Evolutionary conservation across 2,797 vertebrate genomes (phyloP), one percentile per base, ranked within the genome.

Genomic region (Buphagus erythrorhynchus): DNA sequence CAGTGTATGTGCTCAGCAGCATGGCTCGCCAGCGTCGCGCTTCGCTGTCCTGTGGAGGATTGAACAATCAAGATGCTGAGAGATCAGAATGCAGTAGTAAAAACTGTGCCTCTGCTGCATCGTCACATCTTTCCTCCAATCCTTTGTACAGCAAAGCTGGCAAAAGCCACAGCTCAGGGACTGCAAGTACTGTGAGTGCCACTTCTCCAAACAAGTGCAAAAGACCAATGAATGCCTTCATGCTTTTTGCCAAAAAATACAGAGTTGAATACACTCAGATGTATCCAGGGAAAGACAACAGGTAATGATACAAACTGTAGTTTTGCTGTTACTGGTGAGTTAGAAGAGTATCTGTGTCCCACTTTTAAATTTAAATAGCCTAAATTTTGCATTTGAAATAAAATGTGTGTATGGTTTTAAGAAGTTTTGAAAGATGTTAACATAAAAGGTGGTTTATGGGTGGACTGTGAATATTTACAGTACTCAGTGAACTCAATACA

Each of bases 211-310:
- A 98, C 94, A 99, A 99, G 98, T 99, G 99, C 99, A 99, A 99
- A 98, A 99, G 99, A 98, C 99, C 99, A 99, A 99, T 99, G 99
- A 99, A 99, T 97, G 99, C 99, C 98, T 99, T 99, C 98, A 99
- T 99, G 99, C 99, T 99, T 95, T 99, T 99, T 91, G 99, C 99
- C 98, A 99, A 99, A 99, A 99, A 99, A 96, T 99, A 99, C 98
- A 98, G 99, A 98, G 99, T 99, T 97, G 99, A 99, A 98, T 99
- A 99, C 97, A 99, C 99, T 62, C 99, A 99, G 97, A 99, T 99
- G 99, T 99, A 99, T 97, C 99, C 99, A 97, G 99, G 99, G 97
- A 99, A 99, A 97, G 99, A 99, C 97, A 99, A 99, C 99, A 99
- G 99, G 99, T 99, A 98, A 97, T 88, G 67, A 49, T n/a, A 43